Conservation (phyloP, 2,113 vertebrate genomes). For the Crotophaga sulcirostris region DNA sequence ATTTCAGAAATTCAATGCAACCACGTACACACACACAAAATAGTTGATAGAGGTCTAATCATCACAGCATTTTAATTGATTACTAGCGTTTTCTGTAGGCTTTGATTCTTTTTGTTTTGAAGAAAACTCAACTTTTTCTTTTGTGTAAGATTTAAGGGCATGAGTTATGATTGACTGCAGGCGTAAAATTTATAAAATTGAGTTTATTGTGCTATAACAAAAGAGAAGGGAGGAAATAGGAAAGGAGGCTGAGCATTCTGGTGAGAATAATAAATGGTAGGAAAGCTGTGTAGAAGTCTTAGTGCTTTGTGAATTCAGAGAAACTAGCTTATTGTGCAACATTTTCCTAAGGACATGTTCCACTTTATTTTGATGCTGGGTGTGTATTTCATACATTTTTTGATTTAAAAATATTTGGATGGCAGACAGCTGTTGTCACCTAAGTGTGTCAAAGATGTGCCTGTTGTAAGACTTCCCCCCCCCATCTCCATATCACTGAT, state of each 20-base stretch:
- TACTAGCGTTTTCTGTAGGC: not conserved
- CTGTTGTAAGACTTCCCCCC: not conserved
- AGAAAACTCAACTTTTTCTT: not conserved
- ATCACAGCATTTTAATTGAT: conserved; percentile 13
- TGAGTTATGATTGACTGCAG: not conserved
- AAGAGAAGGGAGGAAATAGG: not conserved
- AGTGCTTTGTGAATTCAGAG: not conserved
- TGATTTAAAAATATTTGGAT: not conserved
- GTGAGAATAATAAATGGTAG: not conserved
- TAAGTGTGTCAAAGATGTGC: not conserved
- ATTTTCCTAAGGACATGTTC: not conserved
- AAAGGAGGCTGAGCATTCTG: not conserved
- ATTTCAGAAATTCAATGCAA: not conserved
- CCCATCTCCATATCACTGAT: too few species aligned
- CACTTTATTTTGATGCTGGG: not conserved
- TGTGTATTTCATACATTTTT: not conserved
- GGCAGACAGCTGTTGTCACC: not conserved
- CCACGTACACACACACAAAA: not conserved
- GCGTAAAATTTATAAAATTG: not conserved
- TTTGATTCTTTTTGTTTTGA: not conserved
- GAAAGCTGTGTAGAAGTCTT: not conserved
- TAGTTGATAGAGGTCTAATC: not conserved
- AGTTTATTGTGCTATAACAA: conserved; percentile 14
- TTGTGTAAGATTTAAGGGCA: not conserved
- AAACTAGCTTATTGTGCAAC: not conserved